Percentiles rank a stretch among this genome's conserved stretches.
Evolutionary conservation across 2,113 vertebrate genomes (phyloP).

Genomic region (Cyanoliseus patagonus): DNA sequence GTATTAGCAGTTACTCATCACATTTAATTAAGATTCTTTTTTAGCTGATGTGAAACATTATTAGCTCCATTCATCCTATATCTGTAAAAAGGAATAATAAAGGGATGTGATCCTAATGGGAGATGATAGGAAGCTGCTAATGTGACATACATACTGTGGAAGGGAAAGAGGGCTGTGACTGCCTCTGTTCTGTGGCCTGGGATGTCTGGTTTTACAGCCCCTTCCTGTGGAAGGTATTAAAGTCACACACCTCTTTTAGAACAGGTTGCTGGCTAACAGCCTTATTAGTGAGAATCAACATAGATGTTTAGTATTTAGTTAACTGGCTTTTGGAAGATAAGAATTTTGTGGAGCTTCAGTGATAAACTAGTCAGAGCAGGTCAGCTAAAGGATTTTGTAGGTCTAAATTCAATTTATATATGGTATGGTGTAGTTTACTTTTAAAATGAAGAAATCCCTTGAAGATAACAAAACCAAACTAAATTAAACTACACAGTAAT

Average conservation of each 20-base stretch:
- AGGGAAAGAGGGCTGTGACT: not conserved
- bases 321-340: not conserved
- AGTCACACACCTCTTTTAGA: not conserved
- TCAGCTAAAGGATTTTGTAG: not conserved
- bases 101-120: slow-evolving; percentile 17
- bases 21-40: slow-evolving; percentile 52
- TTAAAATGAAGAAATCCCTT: not conserved
- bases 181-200: not conserved
- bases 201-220: not conserved
- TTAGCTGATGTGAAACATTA: slow-evolving; percentile 14
- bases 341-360: not conserved
- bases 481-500: not conserved
- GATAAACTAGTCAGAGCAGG: not conserved
- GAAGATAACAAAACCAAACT: not conserved
- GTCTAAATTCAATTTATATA: not conserved
- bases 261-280: not conserved
- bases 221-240: not conserved
- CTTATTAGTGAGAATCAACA: not conserved
- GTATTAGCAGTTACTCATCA: slow-evolving; percentile 50
- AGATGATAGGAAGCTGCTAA: slow-evolving; percentile 8
- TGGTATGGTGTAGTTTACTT: not conserved
- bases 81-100: slow-evolving; percentile 9
- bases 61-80: not conserved
- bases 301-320: not conserved
- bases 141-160: not conserved